phyloP scores from a whole-genome alignment of 2,797 vertebrate species.

The Prunella strophiata region DNA sequence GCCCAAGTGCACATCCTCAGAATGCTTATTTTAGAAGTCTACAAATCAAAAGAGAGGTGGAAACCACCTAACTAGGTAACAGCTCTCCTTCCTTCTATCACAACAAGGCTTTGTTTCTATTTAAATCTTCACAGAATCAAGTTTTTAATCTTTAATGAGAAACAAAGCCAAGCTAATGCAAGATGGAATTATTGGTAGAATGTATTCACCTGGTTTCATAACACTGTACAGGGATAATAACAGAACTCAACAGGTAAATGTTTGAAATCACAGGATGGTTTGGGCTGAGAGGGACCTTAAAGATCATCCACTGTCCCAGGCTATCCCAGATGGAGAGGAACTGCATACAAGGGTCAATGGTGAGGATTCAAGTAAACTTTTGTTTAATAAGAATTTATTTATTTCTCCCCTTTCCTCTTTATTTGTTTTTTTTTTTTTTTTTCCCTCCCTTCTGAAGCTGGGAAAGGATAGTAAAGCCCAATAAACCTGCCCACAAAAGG shows the following conservation, averaged over 20 bases:
- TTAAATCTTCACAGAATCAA: constrained; percentile 18
- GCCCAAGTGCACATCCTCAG: not conserved
- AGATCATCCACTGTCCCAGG: not conserved
- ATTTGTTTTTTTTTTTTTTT: too few relatives aligned
- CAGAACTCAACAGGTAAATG: not conserved
- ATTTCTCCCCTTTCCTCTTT: not conserved
- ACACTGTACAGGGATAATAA: not conserved
- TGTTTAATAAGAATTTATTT: not conserved
- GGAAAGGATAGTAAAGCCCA: not conserved
- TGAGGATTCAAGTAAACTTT: not conserved
- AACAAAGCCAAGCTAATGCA: not conserved
- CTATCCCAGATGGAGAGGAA: not conserved
- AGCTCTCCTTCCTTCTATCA: not conserved
- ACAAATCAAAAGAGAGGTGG: not conserved
- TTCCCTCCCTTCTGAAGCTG: not conserved
- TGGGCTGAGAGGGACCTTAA: not conserved
- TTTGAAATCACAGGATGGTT: not conserved
- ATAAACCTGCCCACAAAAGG: not conserved
- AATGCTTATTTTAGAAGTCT: not conserved
- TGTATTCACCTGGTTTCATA: not conserved
- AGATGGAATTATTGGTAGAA: not conserved
- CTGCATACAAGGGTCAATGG: not conserved
- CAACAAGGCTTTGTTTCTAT: not conserved
- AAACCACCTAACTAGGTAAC: not conserved
- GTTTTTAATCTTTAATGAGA: constrained; percentile 10